These are phyloP conservation scores for Xiphophorus hellerii DNA, from an alignment of 2,113 vertebrate genomes.

Conservation along the genomic window DNA sequence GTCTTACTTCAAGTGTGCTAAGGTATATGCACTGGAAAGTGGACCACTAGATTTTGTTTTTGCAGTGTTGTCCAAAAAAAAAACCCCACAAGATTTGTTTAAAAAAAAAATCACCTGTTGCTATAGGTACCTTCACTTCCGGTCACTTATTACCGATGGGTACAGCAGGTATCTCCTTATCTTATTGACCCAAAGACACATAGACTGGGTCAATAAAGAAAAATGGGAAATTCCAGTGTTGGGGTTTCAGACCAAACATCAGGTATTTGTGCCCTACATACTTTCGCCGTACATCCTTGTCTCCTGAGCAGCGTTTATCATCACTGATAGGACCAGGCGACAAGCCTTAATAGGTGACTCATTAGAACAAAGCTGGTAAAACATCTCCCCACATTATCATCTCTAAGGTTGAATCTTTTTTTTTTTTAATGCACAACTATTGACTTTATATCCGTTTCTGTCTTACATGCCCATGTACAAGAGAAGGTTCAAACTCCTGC, in stretches of 20 bases:
- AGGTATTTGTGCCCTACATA: slow-evolving; percentile 15
- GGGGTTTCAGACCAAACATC: slow-evolving; percentile 38
- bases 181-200: slow-evolving; percentile 14
- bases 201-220: slow-evolving; percentile 36
- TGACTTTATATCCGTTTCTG: background rate
- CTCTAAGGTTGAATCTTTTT: background rate
- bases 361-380: slow-evolving; percentile 42
- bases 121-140: slow-evolving; percentile 14
- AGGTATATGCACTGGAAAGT: too few relatives aligned
- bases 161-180: slow-evolving; percentile 43
- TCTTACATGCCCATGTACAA: background rate
- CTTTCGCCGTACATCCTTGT: slow-evolving; percentile 27
- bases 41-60: too few relatives aligned
- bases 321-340: slow-evolving; percentile 40
- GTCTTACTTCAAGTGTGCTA: too few relatives aligned
- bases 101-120: slow-evolving; percentile 9
- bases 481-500: background rate
- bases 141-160: slow-evolving; percentile 6
- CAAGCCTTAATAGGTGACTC: slow-evolving; percentile 63
- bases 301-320: slow-evolving; percentile 46
- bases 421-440: background rate
- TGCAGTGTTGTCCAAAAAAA: too few relatives aligned
- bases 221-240: slow-evolving; percentile 31
- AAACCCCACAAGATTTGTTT: background rate
- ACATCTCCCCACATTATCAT: slow-evolving; percentile 19